These are phyloP conservation scores for Pipistrellus nathusii DNA, from an alignment of 2,797 vertebrate species.

Conservation along the genomic window DNA sequence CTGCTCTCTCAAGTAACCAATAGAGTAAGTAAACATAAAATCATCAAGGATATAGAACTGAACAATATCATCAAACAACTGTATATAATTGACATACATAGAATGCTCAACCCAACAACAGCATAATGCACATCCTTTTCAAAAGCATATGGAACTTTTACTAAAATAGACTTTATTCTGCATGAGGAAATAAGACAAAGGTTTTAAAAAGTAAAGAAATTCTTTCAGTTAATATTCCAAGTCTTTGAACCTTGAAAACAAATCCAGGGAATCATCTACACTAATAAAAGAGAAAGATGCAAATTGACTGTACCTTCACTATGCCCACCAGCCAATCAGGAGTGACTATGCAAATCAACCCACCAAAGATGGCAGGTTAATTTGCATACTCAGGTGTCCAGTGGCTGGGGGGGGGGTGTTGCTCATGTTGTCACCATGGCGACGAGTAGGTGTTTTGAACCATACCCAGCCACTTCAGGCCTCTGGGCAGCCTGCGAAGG, in stretches of 20 bases:
- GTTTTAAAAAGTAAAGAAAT: not conserved
- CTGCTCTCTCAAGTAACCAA: not conserved
- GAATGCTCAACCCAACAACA: not conserved
- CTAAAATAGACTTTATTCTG: not conserved
- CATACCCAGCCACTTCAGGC: too few relatives aligned
- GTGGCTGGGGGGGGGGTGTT: too few relatives aligned
- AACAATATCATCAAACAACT: not conserved
- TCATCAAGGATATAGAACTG: not conserved
- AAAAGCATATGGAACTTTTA: conserved; percentile 1
- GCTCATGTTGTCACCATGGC: too few relatives aligned
- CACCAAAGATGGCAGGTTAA: too few relatives aligned
- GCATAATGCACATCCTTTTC: not conserved
- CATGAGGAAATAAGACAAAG: not conserved
- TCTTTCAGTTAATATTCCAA: not conserved
- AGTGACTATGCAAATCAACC: too few relatives aligned
- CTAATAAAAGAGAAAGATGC: too few relatives aligned
- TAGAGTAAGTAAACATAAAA: not conserved
- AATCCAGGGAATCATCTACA: not conserved
- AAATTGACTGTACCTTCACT: too few relatives aligned
- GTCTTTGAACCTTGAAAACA: not conserved
- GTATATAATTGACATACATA: not conserved
- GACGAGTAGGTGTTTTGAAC: too few relatives aligned
- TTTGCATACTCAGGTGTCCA: too few relatives aligned
- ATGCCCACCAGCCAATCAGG: too few relatives aligned
- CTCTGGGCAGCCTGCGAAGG: too few relatives aligned